phyloP scores from a whole-genome alignment of 2,113 vertebrate species.

The Forbesichthys papilliferus region DNA sequence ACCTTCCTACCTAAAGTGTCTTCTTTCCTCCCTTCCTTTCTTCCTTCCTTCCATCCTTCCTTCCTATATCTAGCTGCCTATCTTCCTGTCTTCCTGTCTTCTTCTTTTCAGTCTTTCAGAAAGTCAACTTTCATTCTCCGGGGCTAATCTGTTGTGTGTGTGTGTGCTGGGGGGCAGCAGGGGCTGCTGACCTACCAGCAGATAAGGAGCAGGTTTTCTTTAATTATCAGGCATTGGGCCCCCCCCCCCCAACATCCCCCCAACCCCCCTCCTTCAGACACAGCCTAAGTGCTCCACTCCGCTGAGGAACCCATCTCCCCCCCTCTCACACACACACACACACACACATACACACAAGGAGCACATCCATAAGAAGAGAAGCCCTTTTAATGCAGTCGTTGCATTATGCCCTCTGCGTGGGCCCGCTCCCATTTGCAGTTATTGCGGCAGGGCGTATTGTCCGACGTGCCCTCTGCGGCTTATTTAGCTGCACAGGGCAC shows the following conservation, averaged over 20 bases:
- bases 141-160: no score
- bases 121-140: no score
- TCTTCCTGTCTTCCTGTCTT: no score
- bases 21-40: not conserved
- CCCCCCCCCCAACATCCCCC: constrained; percentile 40
- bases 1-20: constrained; percentile 20
- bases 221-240: constrained; percentile 1
- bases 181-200: no score
- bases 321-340: no score
- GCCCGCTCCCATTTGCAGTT: constrained; percentile 66
- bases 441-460: constrained; percentile 60
- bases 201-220: no score
- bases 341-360: constrained; percentile 64
- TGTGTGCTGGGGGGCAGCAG: no score
- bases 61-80: no score
- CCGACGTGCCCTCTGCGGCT: constrained; percentile 45
- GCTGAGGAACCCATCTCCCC: no score
- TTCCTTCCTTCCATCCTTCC: no score
- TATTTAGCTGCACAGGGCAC: constrained; percentile 20
- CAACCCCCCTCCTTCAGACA: constrained; percentile 62
- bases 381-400: constrained; percentile 67
- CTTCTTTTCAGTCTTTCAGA: no score
- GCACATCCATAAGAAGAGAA: constrained; percentile 49
- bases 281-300: constrained; percentile 71
- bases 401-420: constrained; percentile 70